Evolutionary conservation across 2,888 invertebrate species (phyloP).

Genomic region (Brachycybe producta): DNA sequence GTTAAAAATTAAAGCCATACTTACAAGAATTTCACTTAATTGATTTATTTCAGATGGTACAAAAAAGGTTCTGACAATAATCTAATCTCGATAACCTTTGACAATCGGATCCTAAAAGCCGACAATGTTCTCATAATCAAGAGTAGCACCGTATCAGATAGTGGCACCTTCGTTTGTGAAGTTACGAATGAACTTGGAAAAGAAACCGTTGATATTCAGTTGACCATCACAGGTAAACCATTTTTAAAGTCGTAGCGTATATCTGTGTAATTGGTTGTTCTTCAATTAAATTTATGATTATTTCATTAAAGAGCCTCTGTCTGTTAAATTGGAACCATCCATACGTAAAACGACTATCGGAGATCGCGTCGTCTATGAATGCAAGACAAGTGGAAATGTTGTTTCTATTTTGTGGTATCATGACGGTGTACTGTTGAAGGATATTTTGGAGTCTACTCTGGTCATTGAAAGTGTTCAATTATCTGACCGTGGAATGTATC

Average conservation of each 20-base stretch:
- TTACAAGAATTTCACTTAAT: not conserved
- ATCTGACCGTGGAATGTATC: constrained; percentile 54
- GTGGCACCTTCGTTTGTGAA: constrained; percentile 15
- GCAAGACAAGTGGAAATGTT: constrained; percentile 76
- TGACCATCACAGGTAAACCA: constrained; percentile 39
- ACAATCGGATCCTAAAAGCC: constrained; percentile 12
- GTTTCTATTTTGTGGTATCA: constrained; percentile 66
- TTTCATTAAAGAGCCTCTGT: too few relatives aligned
- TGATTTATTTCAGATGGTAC: constrained; percentile 11
- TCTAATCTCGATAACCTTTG: constrained; percentile 12
- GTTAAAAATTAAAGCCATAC: not conserved
- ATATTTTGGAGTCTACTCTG: not conserved
- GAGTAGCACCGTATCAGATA: constrained; percentile 13
- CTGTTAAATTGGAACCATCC: too few relatives aligned
- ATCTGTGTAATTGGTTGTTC: too few relatives aligned
- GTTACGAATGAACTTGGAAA: constrained; percentile 17
- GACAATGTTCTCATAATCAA: constrained; percentile 13
- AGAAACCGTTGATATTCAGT: constrained; percentile 14
- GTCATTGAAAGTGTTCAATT: constrained; percentile 35
- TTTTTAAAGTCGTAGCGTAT: too few relatives aligned
- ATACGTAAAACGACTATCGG: too few relatives aligned
- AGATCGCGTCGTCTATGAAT: too few relatives aligned
- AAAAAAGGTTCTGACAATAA: constrained; percentile 15
- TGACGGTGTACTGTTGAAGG: constrained; percentile 48
- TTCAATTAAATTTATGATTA: too few relatives aligned